Evolutionary conservation across 2,797 vertebrate species (phyloP), one percentile per base, ranked within the genome.

Genomic region (Peromyscus melanophrys): DNA sequence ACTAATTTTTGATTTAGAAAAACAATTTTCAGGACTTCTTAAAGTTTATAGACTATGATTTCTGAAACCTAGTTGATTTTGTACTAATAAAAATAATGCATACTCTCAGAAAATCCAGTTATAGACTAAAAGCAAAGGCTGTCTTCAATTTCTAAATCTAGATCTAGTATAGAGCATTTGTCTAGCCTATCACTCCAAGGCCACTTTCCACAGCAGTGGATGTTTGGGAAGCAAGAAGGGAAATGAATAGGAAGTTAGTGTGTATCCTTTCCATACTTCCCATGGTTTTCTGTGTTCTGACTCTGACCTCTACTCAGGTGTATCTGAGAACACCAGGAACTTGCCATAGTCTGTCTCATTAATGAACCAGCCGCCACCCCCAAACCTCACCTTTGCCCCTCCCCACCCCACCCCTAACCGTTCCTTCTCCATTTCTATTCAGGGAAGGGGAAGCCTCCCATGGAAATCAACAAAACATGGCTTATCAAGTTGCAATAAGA

Each of bases 1-100:
- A 86, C 46, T 86, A 37, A 93, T 75, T 87, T 88, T 93, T 9
- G 9, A 86, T 96, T 67, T 78, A 55, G 34, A 71, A 34, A 71
- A 67, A 67, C 73, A 92, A 61, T 82, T 52, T 89, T 57, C 23
- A 90, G 40, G 76, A 31, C 27, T 95, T 23, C 59, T 91, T 77
- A 11, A 80, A 37, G 43, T 71, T 85, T 89, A 59, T 52, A 37
- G n/a, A 37, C 49, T 46, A 83, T 14, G 61, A 57, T 52, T 89
- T 94, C 71, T 87, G 40, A 92, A 94, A 80, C 23, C 31, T 19
- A 23, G 57, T 40, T 86, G 46, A 90, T 69, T 80, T 63, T 57
- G 19, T 80, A 46, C 83, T 75, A 37, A 92, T 85, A 87, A 87
- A 49, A 67, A 37, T 37, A 78, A 37, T 37, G 6, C 0, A 80